phyloP scores from a whole-genome alignment of 2,888 invertebrate genomes.

The Diachrysia chrysitis region DNA sequence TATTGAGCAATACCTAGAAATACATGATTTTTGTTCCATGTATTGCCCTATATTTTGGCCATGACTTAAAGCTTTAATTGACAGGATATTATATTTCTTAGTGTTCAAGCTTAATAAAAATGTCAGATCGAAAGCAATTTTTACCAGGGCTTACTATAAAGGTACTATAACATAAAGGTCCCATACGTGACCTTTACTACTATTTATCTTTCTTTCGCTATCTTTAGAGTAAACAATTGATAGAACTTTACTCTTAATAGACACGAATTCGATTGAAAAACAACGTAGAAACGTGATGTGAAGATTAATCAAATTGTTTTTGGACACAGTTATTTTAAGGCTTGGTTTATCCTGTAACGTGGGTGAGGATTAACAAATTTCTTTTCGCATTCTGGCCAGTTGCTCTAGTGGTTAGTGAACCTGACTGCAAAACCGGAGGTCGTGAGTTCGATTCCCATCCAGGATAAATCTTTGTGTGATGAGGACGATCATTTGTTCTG shows the following conservation, averaged over 20 bases:
- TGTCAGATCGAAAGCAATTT: background rate
- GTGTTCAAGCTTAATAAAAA: too few species aligned
- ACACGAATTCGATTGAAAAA: conserved; percentile 41
- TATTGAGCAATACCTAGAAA: too few species aligned
- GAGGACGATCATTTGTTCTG: too few species aligned
- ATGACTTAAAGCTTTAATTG: too few species aligned
- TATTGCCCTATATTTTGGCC: too few species aligned
- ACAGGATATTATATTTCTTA: too few species aligned
- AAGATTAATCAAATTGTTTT: conserved; percentile 43
- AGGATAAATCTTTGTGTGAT: too few species aligned
- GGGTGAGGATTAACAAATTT: background rate
- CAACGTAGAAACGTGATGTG: conserved; percentile 40
- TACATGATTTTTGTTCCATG: too few species aligned
- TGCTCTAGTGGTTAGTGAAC: too few species aligned
- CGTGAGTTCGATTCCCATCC: too few species aligned
- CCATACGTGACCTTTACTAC: conserved; percentile 5
- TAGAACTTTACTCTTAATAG: conserved; percentile 17
- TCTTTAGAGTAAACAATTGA: conserved; percentile 20
- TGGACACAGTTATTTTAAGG: conserved; percentile 8
- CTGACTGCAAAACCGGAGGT: too few species aligned
- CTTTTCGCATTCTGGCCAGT: too few species aligned
- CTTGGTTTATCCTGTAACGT: background rate
- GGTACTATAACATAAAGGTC: background rate
- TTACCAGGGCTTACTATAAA: background rate
- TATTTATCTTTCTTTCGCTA: conserved; percentile 16